These are phyloP conservation scores for Heliocidaris erythrogramma DNA, from an alignment of 35 echinoderm and acorn worm genomes.

Conservation along the genomic window DNA sequence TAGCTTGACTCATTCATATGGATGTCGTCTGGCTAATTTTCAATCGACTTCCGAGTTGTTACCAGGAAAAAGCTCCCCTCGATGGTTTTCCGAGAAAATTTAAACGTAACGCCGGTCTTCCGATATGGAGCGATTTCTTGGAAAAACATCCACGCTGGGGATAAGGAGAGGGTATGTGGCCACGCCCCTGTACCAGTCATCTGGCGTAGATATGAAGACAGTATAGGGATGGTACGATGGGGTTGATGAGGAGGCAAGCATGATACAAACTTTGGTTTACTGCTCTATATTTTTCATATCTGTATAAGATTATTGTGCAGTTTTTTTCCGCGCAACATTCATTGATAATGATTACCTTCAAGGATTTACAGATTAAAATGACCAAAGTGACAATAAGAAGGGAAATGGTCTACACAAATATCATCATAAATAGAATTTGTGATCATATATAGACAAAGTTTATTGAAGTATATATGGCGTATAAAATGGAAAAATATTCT, in stretches of 20 bases:
- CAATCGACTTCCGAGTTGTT: constrained; percentile 11
- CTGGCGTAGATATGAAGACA: not conserved
- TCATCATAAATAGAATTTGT: too few species aligned
- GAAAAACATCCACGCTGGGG: not conserved
- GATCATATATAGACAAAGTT: too few species aligned
- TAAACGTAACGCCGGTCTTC: not conserved
- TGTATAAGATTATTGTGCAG: too few species aligned
- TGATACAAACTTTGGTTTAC: not conserved
- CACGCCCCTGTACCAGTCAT: constrained; percentile 10
- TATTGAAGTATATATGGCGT: too few species aligned
- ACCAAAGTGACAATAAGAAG: too few species aligned
- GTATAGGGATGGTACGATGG: not conserved
- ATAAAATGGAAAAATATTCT: too few species aligned
- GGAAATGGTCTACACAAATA: too few species aligned
- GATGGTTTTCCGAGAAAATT: constrained; percentile 33
- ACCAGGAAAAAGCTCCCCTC: not conserved
- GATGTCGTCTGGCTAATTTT: constrained; percentile 21
- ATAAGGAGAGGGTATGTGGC: not conserved
- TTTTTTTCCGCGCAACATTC: too few species aligned
- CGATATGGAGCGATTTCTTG: constrained; percentile 25
- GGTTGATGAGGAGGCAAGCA: not conserved
- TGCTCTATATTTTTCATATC: not conserved
- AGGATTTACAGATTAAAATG: too few species aligned
- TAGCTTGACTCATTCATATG: constrained; percentile 4
- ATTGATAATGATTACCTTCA: too few species aligned